A percentile compares a stretch with the other conserved stretches of the same genome.
phyloP scores from a whole-genome alignment of 2,113 vertebrate genomes.

The Eira barbara region DNA sequence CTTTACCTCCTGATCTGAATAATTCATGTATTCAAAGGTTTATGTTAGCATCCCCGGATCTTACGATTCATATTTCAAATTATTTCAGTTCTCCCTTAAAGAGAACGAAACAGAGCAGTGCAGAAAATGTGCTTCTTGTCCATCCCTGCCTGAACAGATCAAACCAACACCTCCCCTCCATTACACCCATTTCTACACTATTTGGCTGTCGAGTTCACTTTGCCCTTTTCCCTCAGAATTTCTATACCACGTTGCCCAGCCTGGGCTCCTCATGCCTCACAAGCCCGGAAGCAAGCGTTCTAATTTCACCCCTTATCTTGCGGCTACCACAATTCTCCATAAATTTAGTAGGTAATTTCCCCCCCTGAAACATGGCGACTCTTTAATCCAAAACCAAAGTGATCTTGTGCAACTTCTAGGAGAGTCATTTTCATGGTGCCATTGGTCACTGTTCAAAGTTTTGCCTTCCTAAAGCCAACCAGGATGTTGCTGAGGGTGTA shows the following conservation, averaged over 20 bases:
- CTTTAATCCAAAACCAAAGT: neutral
- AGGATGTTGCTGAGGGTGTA: neutral
- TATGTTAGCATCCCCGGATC: neutral
- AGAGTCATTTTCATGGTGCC: neutral
- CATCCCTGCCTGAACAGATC: accelerated
- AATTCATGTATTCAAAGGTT: constrained; percentile 29
- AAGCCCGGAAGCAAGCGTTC: neutral
- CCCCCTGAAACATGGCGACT: neutral
- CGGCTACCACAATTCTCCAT: neutral
- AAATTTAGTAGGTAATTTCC: neutral
- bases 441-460: neutral
- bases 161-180: accelerated
- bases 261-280: no score
- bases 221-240: neutral
- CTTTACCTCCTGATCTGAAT: constrained; percentile 2
- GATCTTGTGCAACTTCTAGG: neutral
- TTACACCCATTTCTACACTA: accelerated
- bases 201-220: accelerated
- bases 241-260: accelerated
- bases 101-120: neutral
- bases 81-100: neutral
- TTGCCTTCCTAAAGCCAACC: neutral
- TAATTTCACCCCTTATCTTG: no score
- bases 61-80: neutral
- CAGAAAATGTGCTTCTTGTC: accelerated